Evolutionary conservation across 1,140 invertebrate genomes (phyloP), one percentile per base, ranked within the genome.

Genomic region (Drosophila athabasca): DNA sequence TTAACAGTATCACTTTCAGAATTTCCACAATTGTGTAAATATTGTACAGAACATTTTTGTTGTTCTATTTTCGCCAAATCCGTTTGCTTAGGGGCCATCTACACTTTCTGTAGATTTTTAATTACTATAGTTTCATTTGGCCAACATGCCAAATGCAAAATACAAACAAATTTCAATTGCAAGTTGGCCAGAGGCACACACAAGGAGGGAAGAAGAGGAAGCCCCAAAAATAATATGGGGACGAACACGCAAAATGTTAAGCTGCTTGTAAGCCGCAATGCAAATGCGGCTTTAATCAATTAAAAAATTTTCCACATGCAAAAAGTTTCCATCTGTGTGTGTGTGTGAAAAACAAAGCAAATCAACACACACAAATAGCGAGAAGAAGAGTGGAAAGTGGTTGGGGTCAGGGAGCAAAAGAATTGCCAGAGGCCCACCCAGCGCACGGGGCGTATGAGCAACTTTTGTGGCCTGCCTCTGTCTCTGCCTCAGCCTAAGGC

Each of bases 241-340:
- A 46, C 43, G 43, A 57, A 51, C 59, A 73, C 59, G 59, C 51
- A 73, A 73, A 73, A 73, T 85, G 82, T 82, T 88, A 87, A 87
- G 83, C 83, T 82, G 79, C 71, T 88, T 73, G 83, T 87, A 87
- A 87, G 79, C 83, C 84, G 67, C 75, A 83, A 76, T 79, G 83
- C 83, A 87, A 87, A 87, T 87, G 72, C 75, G 83, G 83, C 83
- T 87, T 87, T 87, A 87, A 87, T 88, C 83, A 87, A 87, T 87
- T 87, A 87, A 88, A 87, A 88, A 87, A 78, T 78, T 65, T 76
- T 75, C 54, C 62, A 72, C 66, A 69, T 73, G 69, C 73, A 69
- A 70, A 88, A 87, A 88, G 66, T 85, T 88, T 50, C 7, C 44
- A 48, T 67, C 26, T 49, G 50, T 71, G 50, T 73, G 74, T 44